Conservation (phyloP, 64 coral and sea anemone genomes). For the Pachyseris speciosa region DNA sequence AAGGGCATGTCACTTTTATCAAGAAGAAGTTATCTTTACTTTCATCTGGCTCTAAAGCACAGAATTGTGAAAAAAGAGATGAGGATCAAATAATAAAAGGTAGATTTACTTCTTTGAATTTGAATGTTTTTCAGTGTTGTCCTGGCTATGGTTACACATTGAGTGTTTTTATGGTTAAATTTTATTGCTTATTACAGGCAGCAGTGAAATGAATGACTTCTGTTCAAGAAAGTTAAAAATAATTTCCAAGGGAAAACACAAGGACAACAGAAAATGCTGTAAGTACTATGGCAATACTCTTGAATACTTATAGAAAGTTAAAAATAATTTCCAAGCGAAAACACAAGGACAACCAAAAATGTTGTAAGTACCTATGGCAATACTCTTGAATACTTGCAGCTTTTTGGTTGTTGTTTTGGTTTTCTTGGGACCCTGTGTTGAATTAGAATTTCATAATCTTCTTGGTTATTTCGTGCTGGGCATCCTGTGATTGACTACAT, state of each 20-base stretch:
- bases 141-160: too few relatives aligned
- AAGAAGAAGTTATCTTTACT: slow-evolving; percentile 11
- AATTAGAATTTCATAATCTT: too few relatives aligned
- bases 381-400: too few relatives aligned
- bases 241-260: not conserved
- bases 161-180: not conserved
- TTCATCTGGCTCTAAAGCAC: not conserved
- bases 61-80: not conserved
- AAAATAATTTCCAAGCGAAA: not conserved
- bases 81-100: not conserved
- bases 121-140: too few relatives aligned
- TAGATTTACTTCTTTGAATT: not conserved
- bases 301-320: too few relatives aligned
- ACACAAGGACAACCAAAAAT: too few relatives aligned
- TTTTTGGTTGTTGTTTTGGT: too few relatives aligned
- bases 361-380: too few relatives aligned
- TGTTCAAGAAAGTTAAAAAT: slow-evolving; percentile 32
- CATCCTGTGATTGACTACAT: too few relatives aligned
- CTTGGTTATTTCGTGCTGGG: too few relatives aligned
- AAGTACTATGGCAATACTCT: not conserved
- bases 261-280: not conserved
- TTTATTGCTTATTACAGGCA: not conserved
- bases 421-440: too few relatives aligned
- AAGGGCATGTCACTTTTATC: not conserved
- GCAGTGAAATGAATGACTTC: not conserved